Percentiles rank a stretch among this genome's conserved stretches.
These are phyloP conservation scores for Agriopis leucophaearia DNA, from an alignment of 2,888 invertebrate species.

Conservation along the genomic window DNA sequence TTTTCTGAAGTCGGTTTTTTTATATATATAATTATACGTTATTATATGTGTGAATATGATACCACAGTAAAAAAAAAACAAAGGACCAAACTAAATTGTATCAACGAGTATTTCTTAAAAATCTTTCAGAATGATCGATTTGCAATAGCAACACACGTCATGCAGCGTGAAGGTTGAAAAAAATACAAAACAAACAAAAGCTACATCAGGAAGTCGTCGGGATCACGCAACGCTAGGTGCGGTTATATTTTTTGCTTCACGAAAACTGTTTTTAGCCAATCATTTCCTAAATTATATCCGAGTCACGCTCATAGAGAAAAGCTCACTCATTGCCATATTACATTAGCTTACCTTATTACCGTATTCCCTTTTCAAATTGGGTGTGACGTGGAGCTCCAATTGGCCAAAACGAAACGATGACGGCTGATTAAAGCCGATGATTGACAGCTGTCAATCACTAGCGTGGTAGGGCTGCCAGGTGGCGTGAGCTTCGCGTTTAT, in stretches of 20 bases:
- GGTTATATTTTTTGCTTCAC: slow-evolving; percentile 19
- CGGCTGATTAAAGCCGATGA: slow-evolving; percentile 73
- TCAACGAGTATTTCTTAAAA: too few species aligned
- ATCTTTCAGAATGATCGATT: too few species aligned
- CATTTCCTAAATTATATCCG: slow-evolving; percentile 8
- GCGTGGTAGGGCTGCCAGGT: slow-evolving; percentile 70
- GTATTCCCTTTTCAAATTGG: slow-evolving; percentile 67
- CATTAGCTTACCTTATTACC: slow-evolving; percentile 59
- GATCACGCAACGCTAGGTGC: slow-evolving; percentile 36
- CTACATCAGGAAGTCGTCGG: slow-evolving; percentile 35
- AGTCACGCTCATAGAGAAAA: slow-evolving; percentile 13
- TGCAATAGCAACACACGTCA: not conserved
- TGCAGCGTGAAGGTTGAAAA: slow-evolving; percentile 1
- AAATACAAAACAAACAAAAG: slow-evolving; percentile 29
- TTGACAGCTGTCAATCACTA: slow-evolving; percentile 83
- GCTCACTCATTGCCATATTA: slow-evolving; percentile 30
- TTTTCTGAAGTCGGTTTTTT: too few species aligned
- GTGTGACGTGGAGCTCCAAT: slow-evolving; percentile 66
- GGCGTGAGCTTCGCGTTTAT: slow-evolving; percentile 64
- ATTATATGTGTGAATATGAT: too few species aligned
- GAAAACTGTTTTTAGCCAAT: slow-evolving; percentile 16
- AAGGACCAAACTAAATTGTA: too few species aligned
- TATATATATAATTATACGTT: too few species aligned
- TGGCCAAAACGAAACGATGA: slow-evolving; percentile 77
- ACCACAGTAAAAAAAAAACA: too few species aligned